These are phyloP conservation scores for Nasonia oneida DNA, from an alignment of 2,888 invertebrate species.

Conservation along the genomic window DNA sequence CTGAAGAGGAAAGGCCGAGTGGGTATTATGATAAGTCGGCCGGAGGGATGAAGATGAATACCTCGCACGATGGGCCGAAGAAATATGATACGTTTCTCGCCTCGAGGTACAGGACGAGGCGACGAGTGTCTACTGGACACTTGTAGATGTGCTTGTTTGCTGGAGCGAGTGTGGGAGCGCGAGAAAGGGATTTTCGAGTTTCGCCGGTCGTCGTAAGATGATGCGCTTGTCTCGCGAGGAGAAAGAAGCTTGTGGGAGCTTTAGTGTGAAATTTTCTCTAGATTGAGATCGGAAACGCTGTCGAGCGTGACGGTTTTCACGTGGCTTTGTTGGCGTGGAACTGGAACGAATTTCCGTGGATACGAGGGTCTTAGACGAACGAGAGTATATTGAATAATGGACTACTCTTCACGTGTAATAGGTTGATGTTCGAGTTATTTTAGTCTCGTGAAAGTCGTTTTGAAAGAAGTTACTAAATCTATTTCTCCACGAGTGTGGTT, in stretches of 20 bases:
- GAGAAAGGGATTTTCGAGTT: background rate
- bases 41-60: conserved; percentile 21
- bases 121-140: background rate
- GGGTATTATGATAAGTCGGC: conserved; percentile 26
- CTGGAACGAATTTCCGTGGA: background rate
- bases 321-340: background rate
- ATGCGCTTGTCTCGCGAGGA: background rate
- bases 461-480: too few species aligned
- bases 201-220: background rate
- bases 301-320: background rate
- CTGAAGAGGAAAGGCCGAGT: background rate
- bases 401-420: background rate
- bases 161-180: background rate
- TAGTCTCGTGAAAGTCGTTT: too few species aligned
- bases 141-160: background rate
- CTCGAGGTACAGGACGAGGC: background rate
- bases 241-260: background rate
- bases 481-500: too few species aligned
- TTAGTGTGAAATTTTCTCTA: background rate
- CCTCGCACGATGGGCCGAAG: background rate
- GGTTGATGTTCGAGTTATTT: too few species aligned
- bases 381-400: background rate
- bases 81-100: background rate
- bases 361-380: background rate
- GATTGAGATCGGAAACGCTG: background rate